Conservation (phyloP, 2,888 invertebrate species). For the Drosophila anceps region DNA sequence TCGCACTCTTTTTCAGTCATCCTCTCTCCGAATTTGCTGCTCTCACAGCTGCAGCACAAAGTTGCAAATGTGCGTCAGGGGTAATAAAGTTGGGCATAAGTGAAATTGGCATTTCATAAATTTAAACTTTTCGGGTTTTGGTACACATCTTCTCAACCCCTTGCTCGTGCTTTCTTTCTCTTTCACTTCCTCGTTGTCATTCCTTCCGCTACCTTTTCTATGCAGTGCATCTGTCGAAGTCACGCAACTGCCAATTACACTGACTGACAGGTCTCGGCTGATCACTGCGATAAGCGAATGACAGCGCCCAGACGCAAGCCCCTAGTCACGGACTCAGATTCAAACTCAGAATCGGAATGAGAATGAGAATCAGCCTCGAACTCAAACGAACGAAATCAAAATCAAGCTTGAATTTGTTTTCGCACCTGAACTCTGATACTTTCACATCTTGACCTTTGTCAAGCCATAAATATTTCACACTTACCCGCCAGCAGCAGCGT, state of each 20-base stretch:
- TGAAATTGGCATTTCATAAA: conserved; percentile 83
- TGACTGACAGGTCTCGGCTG: conserved; percentile 43
- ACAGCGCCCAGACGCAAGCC: conserved; percentile 1
- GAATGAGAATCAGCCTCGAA: not conserved
- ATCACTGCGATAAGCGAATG: conserved; percentile 37
- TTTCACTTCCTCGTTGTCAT: not conserved
- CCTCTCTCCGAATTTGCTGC: not conserved
- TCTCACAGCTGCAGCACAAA: conserved; percentile 75
- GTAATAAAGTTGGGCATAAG: conserved; percentile 83
- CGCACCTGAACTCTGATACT: conserved; percentile 5
- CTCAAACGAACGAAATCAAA: not conserved
- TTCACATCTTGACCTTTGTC: conserved; percentile 2
- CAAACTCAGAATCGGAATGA: not conserved
- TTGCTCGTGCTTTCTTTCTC: too few species aligned
- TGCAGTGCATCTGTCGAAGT: conserved; percentile 30
- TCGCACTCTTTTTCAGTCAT: not conserved
- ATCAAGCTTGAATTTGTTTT: not conserved
- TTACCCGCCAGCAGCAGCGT: conserved; percentile 61
- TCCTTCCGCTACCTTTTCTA: not conserved
- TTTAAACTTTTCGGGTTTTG: conserved; percentile 64
- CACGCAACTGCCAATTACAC: conserved; percentile 43
- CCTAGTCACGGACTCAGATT: not conserved
- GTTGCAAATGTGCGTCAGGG: conserved; percentile 83
- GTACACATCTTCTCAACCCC: not conserved
- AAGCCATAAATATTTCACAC: conserved; percentile 30